These are phyloP conservation scores for Erpetoichthys calabaricus DNA, from an alignment of 2,797 vertebrate genomes.

Conservation along the genomic window DNA sequence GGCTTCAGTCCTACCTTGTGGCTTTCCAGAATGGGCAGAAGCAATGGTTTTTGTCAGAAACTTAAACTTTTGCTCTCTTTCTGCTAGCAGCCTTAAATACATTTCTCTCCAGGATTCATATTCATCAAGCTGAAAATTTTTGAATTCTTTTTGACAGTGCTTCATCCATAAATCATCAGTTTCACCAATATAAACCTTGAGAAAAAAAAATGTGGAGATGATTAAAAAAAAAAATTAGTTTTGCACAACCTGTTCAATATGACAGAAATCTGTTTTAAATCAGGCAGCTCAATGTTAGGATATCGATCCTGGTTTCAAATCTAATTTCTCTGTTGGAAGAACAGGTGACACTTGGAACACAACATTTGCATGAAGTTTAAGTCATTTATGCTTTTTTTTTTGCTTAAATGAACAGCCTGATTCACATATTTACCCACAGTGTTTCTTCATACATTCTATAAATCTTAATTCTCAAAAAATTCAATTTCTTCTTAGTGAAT, in stretches of 20 bases:
- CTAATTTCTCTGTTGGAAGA: no score
- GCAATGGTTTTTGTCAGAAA: conserved; percentile 64
- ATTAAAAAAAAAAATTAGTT: not conserved
- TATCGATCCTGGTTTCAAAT: no score
- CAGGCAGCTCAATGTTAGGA: not conserved
- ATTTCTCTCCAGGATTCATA: conserved; percentile 80
- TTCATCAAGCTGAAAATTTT: conserved; percentile 46
- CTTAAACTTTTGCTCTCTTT: conserved; percentile 67
- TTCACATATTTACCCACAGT: no score
- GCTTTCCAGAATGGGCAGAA: conserved; percentile 63
- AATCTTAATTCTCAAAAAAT: no score
- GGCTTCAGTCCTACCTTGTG: conserved; percentile 49
- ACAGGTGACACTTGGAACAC: no score
- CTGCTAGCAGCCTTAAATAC: conserved; percentile 59
- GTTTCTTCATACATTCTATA: no score
- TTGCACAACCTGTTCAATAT: no score
- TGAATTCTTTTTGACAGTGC: conserved; percentile 71
- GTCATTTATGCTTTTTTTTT: no score
- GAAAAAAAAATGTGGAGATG: conserved; percentile 3
- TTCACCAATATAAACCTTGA: conserved; percentile 51
- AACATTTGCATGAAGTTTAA: no score
- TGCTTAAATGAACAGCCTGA: no score
- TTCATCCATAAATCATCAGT: conserved; percentile 66
- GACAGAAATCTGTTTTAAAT: no score
- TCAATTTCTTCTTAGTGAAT: no score